Conservation (phyloP, 2,888 invertebrate genomes). For the Halictus quadricinctus region DNA sequence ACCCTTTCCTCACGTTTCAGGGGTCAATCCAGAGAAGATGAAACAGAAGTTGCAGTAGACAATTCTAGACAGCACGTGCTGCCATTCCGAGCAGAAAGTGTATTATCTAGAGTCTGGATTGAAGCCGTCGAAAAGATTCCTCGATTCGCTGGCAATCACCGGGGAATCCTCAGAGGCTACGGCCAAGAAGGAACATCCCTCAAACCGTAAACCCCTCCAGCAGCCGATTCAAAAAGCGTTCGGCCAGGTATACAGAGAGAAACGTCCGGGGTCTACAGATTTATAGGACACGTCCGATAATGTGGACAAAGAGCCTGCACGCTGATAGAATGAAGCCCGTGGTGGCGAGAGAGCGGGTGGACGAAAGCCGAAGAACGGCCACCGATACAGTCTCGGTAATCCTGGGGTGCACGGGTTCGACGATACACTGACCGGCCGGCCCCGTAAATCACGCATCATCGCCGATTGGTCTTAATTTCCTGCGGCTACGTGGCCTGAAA, state of each 20-base stretch:
- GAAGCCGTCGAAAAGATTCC: background rate
- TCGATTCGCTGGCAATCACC: background rate
- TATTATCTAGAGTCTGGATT: background rate
- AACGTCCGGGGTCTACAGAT: conserved; percentile 43
- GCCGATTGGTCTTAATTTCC: conserved; percentile 77
- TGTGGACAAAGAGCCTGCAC: conserved; percentile 72
- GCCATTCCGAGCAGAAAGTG: background rate
- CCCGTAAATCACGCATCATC: conserved; percentile 73
- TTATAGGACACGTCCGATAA: conserved; percentile 69
- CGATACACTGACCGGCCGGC: conserved; percentile 56
- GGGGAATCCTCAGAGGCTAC: background rate
- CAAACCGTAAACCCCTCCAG: background rate
- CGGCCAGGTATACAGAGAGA: background rate
- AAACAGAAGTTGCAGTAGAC: background rate
- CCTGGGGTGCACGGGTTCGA: conserved; percentile 34
- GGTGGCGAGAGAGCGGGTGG: conserved; percentile 17
- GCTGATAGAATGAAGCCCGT: conserved; percentile 68
- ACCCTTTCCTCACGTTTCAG: background rate
- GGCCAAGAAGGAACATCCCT: background rate
- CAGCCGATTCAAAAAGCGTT: background rate
- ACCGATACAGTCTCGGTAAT: conserved; percentile 48
- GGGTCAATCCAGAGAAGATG: background rate
- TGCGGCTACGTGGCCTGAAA: conserved; percentile 74
- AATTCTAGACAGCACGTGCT: background rate
- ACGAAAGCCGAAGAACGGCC: conserved; percentile 20